phyloP scores from a whole-genome alignment of 2,888 invertebrate species.

The Nomada goodeniana region DNA sequence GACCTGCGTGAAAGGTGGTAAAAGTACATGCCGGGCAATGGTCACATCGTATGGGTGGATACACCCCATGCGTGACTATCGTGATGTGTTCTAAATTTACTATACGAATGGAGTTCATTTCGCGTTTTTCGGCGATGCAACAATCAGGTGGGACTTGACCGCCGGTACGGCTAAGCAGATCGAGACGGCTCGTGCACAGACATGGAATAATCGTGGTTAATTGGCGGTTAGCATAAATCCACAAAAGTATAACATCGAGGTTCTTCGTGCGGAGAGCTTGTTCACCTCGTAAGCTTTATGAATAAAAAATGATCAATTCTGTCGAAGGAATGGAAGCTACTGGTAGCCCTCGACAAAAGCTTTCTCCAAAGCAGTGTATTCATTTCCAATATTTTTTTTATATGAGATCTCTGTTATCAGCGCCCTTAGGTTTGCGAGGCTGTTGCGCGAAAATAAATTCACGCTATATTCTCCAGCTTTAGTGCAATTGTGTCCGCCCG shows the following conservation, averaged over 20 bases:
- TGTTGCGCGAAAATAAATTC: conserved; percentile 15
- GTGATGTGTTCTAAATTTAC: conserved; percentile 25
- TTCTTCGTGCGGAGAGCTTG: not conserved
- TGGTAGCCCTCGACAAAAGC: not conserved
- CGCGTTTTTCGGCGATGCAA: not conserved
- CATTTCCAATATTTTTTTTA: too few relatives aligned
- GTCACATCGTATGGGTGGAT: not conserved
- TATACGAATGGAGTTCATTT: not conserved
- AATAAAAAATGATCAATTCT: not conserved
- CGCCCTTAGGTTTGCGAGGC: not conserved
- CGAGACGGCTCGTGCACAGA: not conserved
- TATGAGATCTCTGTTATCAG: not conserved
- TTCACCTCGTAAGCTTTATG: not conserved
- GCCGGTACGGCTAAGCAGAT: not conserved
- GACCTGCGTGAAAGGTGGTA: conserved; percentile 2
- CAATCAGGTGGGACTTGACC: too few relatives aligned
- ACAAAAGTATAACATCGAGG: not conserved
- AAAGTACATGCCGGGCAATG: conserved; percentile 12
- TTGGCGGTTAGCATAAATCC: not conserved
- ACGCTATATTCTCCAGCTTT: conserved; percentile 29
- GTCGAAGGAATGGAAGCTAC: not conserved
- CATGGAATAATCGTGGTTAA: conserved; percentile 6
- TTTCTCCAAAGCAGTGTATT: not conserved
- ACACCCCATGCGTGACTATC: not conserved
- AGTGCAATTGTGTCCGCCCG: conserved; percentile 16